Conservation (phyloP, 1,140 invertebrate species). For the Psilanteris sp. region DNA sequence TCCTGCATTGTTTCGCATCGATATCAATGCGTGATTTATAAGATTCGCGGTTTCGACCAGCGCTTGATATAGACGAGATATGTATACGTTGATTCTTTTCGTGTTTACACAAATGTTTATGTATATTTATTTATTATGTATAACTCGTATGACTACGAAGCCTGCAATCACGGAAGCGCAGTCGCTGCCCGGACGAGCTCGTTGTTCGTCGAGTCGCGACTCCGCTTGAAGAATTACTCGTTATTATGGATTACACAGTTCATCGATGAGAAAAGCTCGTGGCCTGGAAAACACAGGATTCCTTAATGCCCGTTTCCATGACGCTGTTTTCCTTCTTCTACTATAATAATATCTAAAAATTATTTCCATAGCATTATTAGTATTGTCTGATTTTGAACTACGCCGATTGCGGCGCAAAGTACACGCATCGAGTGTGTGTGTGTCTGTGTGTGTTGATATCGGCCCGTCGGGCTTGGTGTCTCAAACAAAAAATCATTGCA, state of each 20-base stretch:
- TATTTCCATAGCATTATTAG: constrained; percentile 60
- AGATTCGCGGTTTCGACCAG: constrained; percentile 29
- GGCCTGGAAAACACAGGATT: constrained; percentile 40
- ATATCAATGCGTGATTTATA: constrained; percentile 41
- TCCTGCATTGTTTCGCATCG: constrained; percentile 14
- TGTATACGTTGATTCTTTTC: constrained; percentile 55
- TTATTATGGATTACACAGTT: constrained; percentile 38
- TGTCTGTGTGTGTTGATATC: no score
- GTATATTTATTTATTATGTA: constrained; percentile 36
- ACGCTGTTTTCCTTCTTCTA: constrained; percentile 16
- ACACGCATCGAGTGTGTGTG: constrained; percentile 51
- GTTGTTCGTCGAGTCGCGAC: constrained; percentile 6
- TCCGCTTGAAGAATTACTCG: constrained; percentile 9
- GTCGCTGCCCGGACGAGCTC: not conserved
- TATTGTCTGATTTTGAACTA: constrained; percentile 73
- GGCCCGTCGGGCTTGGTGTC: constrained; percentile 24
- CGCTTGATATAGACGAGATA: constrained; percentile 61
- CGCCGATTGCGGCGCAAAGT: constrained; percentile 55
- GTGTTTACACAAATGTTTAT: constrained; percentile 46
- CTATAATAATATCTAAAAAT: constrained; percentile 40
- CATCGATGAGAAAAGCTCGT: constrained; percentile 54
- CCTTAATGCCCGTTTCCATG: constrained; percentile 50
- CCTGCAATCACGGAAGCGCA: constrained; percentile 18
- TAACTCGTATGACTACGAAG: constrained; percentile 53
- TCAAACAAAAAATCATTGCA: constrained; percentile 30